Base-by-base conservation (phyloP, 2,888 invertebrate genomes). In the Troides helena region DNA sequence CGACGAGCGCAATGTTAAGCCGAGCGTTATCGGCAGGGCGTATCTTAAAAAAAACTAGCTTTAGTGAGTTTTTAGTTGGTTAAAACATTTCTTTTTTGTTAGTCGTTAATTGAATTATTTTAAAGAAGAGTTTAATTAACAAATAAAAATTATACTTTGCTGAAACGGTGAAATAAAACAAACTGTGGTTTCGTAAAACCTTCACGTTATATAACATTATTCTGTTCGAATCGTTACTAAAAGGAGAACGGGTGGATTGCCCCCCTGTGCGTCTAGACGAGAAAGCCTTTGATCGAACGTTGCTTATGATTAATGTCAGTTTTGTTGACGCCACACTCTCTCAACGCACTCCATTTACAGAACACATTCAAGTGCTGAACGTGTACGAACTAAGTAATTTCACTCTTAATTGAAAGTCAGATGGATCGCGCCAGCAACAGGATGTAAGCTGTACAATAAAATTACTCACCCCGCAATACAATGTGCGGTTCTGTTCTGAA, bases 201-300 rank as follows among this genome's bases (percentile, higher is more conserved):
- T 46, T 46, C 14, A 46, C 14, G 46, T 46, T 46, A 14, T 46
- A 14, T 46, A 14, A 2, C 0, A 46, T 12, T 14, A 14, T 14
- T 46, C 17, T 14, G 46, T 12, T 1, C 14, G 3, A 14, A 46
- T 14, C 14, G 46, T 46, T 46, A 12, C 30, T 30, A 30, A 30
- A 30, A 30, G 30, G 30, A 30, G 30, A 30, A 30, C 46, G 14
- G 14, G 12, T 46, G 46, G 46, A 46, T 46, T n/a, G 21, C 56
- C 56, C 56, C 53, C 21, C 56, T n/a, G n/a, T 21, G 18, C 66
- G 71, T 73, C 71, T 67, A 71, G 64, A 71, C 72, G 63, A 71
- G 70, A 80, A 79, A 75, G 69, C 72, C 66, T 76, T 77, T 78
- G 76, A 78, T 78, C 71, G 74, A 76, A 72, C 73, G 72, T 62